Evolutionary conservation across 1,140 invertebrate species (phyloP).

Genomic region (Drosophila elegans): DNA sequence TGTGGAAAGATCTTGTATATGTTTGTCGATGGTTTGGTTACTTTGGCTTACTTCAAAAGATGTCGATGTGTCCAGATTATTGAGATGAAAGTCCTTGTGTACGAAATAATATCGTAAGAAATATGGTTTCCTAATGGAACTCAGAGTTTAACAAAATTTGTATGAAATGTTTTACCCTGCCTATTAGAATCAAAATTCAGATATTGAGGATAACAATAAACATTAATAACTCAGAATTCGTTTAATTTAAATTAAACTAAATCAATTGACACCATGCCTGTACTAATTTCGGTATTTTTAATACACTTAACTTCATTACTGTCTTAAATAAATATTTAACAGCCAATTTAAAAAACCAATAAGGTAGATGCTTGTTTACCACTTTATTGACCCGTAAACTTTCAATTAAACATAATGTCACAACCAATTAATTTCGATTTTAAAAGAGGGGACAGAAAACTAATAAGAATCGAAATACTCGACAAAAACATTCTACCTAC

Average conservation of each 20-base stretch:
- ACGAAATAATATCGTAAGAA: not conserved
- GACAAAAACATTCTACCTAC: conserved; percentile 18
- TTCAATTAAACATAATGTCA: conserved; percentile 18
- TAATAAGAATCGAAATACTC: conserved; percentile 21
- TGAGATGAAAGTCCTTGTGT: not conserved
- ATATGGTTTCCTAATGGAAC: not conserved
- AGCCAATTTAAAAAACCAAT: not conserved
- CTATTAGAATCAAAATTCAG: not conserved
- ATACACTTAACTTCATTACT: too few species aligned
- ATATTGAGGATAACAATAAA: too few species aligned
- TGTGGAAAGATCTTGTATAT: conserved; percentile 1
- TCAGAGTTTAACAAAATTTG: not conserved
- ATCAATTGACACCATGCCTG: too few species aligned
- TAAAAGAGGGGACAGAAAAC: conserved; percentile 2
- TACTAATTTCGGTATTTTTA: too few species aligned
- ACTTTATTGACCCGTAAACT: not conserved
- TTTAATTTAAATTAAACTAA: too few species aligned
- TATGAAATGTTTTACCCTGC: not conserved
- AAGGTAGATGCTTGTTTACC: not conserved
- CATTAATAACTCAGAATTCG: too few species aligned
- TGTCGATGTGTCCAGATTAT: conserved; percentile 19
- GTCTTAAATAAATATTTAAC: not conserved
- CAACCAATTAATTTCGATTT: conserved; percentile 22
- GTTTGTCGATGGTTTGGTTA: conserved; percentile 44
- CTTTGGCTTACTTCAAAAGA: conserved; percentile 22